Base-by-base conservation (phyloP, 2,888 invertebrate species). In the Latrodectus elegans region DNA sequence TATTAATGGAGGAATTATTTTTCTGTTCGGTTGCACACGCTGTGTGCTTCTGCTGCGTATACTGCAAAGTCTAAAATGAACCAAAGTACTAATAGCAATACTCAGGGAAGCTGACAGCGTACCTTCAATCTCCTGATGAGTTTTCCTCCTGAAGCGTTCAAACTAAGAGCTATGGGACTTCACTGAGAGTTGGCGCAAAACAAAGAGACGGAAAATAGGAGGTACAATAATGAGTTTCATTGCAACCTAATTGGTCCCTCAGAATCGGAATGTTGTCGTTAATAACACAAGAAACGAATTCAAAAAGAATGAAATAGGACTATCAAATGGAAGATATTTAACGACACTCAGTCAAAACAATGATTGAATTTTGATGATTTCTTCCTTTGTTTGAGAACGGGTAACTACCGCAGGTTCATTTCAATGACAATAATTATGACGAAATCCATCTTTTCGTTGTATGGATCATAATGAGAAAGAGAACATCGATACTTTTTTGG, bases 351-450 rank as follows among this genome's bases (percentile, higher is more conserved):
- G 74, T 76, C 80, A 76, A 86, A 86, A 81, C 86, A 86, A 81
- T 86, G 80, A 86, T 86, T 76, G 86, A 86, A 86, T 74, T 86
- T 72, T 75, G 86, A 86, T 81, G 76, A 81, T 81, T 86, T 67
- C 67, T 81, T 71, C 75, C 75, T 86, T 86, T 80, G 79, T 85
- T 80, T 80, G 80, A 75, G 53, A 15, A 26, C 22, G 51, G 71
- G 38, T 38, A 38, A 38, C 38, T 38, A 38, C 55, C 11, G 60
- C 68, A 49, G 81, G 74, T 52, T 72, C 60, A 22, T 72, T 22
- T 60, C 53, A 60, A 81, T 79, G 71, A 86, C 65, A 78, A 76
- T 86, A 76, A 85, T 85, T 80, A 85, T 75, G 71, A 52, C 72
- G 53, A 64, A 78, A 81, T 83, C 17, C 74, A 74, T 71, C 68